Conservation (phyloP, 2,113 vertebrate species). For the Caranx melampygus region DNA sequence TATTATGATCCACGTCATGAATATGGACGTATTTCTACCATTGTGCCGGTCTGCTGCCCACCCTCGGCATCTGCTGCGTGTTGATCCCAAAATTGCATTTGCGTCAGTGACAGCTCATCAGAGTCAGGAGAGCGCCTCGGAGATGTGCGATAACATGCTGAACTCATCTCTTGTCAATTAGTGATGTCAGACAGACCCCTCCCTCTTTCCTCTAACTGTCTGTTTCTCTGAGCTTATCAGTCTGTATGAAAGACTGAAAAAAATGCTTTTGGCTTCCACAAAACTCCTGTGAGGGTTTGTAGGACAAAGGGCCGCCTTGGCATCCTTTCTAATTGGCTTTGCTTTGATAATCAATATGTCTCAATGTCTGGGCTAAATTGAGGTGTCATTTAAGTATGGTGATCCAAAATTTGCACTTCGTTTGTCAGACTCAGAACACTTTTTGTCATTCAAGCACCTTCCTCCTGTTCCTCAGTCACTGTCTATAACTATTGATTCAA, state of each 20-base stretch:
- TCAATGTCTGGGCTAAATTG: not conserved
- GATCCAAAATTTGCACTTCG: not conserved
- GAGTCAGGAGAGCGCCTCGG: slow-evolving; percentile 22
- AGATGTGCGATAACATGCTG: slow-evolving; percentile 36
- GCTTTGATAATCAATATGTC: slow-evolving; percentile 17
- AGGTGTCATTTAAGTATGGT: slow-evolving; percentile 4
- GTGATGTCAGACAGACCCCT: slow-evolving; percentile 14
- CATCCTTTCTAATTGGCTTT: slow-evolving; percentile 18
- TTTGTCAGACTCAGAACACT: not conserved
- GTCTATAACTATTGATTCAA: slow-evolving; percentile 10
- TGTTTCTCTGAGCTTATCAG: not conserved
- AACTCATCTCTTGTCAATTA: slow-evolving; percentile 44
- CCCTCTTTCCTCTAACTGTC: not conserved
- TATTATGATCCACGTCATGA: not conserved
- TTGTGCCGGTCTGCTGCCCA: not conserved
- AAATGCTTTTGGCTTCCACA: not conserved
- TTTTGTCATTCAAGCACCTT: not conserved
- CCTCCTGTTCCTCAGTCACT: not conserved
- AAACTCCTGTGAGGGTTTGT: not conserved
- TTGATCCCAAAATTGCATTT: slow-evolving; percentile 39
- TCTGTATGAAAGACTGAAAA: slow-evolving; percentile 11
- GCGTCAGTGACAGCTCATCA: slow-evolving; percentile 54
- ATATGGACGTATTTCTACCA: not conserved
- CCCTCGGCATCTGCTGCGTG: slow-evolving; percentile 12
- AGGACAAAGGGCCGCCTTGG: not conserved